These are phyloP conservation scores for Tethya wilhelma DNA, from an alignment of 37 sponge, comb jelly and placozoan genomes.

Conservation along the genomic window DNA sequence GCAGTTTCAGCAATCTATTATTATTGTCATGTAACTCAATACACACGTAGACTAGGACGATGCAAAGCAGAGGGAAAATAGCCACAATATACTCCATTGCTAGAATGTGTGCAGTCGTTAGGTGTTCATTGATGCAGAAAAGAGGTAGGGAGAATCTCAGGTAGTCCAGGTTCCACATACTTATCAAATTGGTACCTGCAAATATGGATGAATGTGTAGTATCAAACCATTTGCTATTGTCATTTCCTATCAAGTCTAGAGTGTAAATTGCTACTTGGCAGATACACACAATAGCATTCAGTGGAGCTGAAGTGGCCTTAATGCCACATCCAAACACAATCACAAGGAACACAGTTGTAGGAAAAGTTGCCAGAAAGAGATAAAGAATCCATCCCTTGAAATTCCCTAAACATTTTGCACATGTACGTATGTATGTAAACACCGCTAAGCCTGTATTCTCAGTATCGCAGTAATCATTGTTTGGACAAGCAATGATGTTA, in stretches of 20 bases:
- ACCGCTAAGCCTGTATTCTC: slow-evolving; percentile 2
- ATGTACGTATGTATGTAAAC: neutral
- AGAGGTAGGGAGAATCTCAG: slow-evolving; percentile 16
- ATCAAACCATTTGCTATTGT: neutral
- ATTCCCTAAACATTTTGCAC: too few species aligned
- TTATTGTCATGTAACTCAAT: slow-evolving; percentile 22
- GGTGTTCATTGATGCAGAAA: slow-evolving; percentile 23
- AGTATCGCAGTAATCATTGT: too few species aligned
- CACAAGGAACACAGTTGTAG: slow-evolving; percentile 14
- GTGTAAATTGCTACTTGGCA: neutral
- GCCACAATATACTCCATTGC: slow-evolving; percentile 40
- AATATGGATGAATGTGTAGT: too few species aligned
- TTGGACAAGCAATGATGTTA: too few species aligned
- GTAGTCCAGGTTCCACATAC: slow-evolving; percentile 54
- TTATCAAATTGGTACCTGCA: too few species aligned
- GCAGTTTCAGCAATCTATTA: neutral
- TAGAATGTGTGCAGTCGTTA: slow-evolving; percentile 8
- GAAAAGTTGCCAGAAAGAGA: slow-evolving; percentile 1
- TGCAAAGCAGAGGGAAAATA: slow-evolving; percentile 44
- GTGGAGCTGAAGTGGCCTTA: neutral
- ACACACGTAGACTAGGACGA: neutral
- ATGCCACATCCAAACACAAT: neutral
- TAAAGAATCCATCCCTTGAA: too few species aligned
- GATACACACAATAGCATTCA: slow-evolving; percentile 2
- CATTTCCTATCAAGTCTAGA: neutral